Evolutionary conservation across 2,797 vertebrate genomes (phyloP), one percentile per base, ranked within the genome.

Genomic region (Phylloscopus collybita): DNA sequence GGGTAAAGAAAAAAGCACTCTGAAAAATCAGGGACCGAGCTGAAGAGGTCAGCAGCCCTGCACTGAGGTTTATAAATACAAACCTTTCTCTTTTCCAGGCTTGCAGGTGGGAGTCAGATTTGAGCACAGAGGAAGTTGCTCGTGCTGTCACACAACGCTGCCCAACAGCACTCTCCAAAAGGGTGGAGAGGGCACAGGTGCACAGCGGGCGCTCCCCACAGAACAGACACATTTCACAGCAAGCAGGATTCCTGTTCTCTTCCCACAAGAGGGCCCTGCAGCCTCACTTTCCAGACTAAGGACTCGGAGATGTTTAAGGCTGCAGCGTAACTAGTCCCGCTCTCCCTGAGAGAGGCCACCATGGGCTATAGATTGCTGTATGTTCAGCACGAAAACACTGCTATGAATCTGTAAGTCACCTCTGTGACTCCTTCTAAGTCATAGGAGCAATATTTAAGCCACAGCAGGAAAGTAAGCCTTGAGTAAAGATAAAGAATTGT

Each of bases 211-310:
- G 14, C 32, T 23, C n/a, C 21, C 18, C 19, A 0, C 1, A 2
- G 30, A 4, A 1, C 10, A 4, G 1, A 4, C 5, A 3, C 4
- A 2, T 13, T 22, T 30, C 86, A 20, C 44, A 38, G 2, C 19
- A 8, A 27, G 47, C 32, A 40, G 62, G 27, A 51, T 22, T 78
- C 65, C 50, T 42, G 16, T 2, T 51, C 54, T 47, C 45, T 30
- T 16, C 80, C 96, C 96, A 89, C 94, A 54, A 94, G 96, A 96
- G 93, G 96, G 95, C 93, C 32, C 78, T 78, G 8, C 42, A 95
- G 64, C 80, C 59, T 83, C n/a, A 59, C 54, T 71, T 57, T 95
- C 78, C 50, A 49, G 16, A 5, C 9, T 9, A 2, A 13, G 59
- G 60, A 18, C 0, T 9, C 26, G 1, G 27, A 21, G 27, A 1